Conservation (phyloP, 2,113 vertebrate species). For the Corythornis vintsioides region DNA sequence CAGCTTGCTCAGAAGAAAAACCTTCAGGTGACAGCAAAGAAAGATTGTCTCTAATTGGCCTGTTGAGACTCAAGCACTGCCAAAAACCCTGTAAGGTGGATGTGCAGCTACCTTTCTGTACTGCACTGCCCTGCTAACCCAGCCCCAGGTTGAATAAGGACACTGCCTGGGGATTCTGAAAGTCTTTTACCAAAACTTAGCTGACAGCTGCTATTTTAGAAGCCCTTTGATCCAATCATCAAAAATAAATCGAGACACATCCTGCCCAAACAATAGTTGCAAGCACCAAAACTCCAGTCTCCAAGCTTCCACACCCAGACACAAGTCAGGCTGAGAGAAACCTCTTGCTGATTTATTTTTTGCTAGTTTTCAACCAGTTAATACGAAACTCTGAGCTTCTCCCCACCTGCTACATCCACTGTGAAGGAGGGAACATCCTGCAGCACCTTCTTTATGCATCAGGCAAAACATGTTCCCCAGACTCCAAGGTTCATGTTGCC, state of each 20-base stretch:
- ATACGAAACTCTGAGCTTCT: neutral
- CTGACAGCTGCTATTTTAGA: neutral
- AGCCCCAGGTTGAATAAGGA: neutral
- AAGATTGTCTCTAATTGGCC: neutral
- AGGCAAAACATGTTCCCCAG: neutral
- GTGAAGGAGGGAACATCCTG: neutral
- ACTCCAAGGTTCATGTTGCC: neutral
- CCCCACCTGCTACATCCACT: neutral
- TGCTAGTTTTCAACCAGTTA: neutral
- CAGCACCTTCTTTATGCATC: neutral
- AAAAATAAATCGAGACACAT: neutral
- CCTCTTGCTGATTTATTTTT: neutral
- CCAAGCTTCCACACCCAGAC: neutral
- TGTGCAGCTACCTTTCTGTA: neutral
- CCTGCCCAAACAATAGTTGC: neutral
- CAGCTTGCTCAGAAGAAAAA: neutral
- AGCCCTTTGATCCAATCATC: neutral
- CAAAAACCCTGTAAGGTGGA: rapidly evolving
- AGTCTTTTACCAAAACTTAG: neutral
- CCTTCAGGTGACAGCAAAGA: neutral
- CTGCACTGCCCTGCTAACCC: neutral
- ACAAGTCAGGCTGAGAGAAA: neutral
- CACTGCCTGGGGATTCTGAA: neutral
- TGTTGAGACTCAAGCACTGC: neutral
- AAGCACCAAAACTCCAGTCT: neutral